phyloP scores from a whole-genome alignment of 1,140 invertebrate genomes.

The Heliconius hewitsoni region DNA sequence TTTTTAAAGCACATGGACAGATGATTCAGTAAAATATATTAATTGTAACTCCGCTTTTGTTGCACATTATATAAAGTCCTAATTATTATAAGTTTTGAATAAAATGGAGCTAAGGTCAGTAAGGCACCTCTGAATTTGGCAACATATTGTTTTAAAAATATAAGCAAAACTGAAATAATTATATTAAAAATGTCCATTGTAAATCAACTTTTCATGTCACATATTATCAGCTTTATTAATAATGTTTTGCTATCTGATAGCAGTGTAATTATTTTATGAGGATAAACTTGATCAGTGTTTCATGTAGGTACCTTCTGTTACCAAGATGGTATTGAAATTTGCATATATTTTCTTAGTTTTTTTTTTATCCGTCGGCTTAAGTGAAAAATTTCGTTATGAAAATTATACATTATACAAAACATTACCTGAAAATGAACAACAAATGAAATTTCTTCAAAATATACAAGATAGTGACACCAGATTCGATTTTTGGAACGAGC shows the following conservation, averaged over 20 bases:
- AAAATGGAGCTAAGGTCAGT: too few relatives aligned
- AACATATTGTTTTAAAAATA: too few relatives aligned
- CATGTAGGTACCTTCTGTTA: background rate
- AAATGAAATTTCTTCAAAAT: slow-evolving; percentile 54
- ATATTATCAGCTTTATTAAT: background rate
- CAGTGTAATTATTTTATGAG: background rate
- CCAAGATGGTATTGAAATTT: slow-evolving; percentile 31
- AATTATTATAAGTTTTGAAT: too few relatives aligned
- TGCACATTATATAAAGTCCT: too few relatives aligned
- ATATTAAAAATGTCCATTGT: background rate
- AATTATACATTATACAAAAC: slow-evolving; percentile 64
- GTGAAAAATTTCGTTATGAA: slow-evolving; percentile 58
- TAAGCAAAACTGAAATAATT: too few relatives aligned
- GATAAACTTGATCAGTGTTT: background rate
- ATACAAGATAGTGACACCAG: slow-evolving; percentile 44
- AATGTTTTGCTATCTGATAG: background rate
- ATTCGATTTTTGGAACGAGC: slow-evolving; percentile 67
- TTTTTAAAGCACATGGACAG: too few relatives aligned
- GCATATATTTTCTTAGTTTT: slow-evolving; percentile 36
- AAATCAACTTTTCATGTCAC: background rate
- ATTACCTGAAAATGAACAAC: slow-evolving; percentile 51
- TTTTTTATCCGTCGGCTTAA: slow-evolving; percentile 25
- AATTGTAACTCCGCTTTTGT: too few relatives aligned
- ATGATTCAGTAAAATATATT: too few relatives aligned
- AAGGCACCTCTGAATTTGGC: too few relatives aligned